Evolutionary conservation across 2,797 vertebrate species (phyloP), one percentile per base, ranked within the genome.

Genomic region (Bucorvus abyssinicus): DNA sequence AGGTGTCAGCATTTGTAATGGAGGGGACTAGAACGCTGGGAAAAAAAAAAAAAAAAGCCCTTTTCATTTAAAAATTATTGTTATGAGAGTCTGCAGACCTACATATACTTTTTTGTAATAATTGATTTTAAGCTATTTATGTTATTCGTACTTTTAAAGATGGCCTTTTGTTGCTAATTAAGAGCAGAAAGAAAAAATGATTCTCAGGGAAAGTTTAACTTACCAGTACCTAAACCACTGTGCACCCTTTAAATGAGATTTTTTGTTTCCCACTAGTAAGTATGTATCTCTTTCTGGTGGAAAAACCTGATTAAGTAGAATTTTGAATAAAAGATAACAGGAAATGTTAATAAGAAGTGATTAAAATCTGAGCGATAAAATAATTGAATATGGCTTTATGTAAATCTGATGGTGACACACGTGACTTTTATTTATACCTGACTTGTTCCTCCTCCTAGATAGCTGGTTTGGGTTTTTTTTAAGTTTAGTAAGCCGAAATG

Each of bases 171-270:
- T 1, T 96, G 97, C 95, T 14, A 96, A 88, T 91, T 96, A 93
- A 94, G 96, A 97, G 98, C 98, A 98, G 96, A 98, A 98, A 98
- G 97, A 97, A 97, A 52, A 91, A 93, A 93, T 83, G 89, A 97
- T 97, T 97, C 57, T 42, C 38, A 50, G 22, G 49, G 97, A 94
- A 97, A 98, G 97, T 97, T 97, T 98, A 98, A 98, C 97, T 97
- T 97, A 95, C 81, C 96, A 98, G 97, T 47, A 90, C 69, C 90
- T 98, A 98, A 98, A 98, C 97, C 97, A 98, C 97, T 97, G 97
- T 92, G 94, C 14, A 97, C 79, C 79, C 96, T 97, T 95, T 93
- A 97, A 96, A 98, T 95, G 90, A 97, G 95, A 93, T 82, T 88
- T 83, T 40, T 88, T 94, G 52, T 64, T 36, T 29, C 52, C 32